These are phyloP conservation scores for Scartelaos histophorus DNA, from an alignment of 2,113 vertebrate genomes.

Conservation along the genomic window DNA sequence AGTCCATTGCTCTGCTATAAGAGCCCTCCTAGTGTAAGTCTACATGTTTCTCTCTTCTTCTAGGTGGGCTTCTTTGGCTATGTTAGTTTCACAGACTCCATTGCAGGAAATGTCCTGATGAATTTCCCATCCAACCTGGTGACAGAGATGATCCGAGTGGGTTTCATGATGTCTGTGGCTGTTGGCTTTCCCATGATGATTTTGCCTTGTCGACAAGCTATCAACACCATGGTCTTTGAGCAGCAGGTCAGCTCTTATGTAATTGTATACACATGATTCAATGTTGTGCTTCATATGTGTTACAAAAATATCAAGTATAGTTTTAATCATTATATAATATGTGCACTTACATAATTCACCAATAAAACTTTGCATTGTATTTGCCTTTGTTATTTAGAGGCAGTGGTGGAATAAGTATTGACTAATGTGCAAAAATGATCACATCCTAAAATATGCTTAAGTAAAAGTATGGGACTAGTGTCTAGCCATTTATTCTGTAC, in stretches of 20 bases:
- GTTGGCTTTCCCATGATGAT: slow-evolving; percentile 99
- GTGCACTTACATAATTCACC: neutral
- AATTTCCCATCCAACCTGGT: slow-evolving; percentile 98
- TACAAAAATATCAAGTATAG: neutral
- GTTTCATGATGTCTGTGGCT: slow-evolving; percentile 97
- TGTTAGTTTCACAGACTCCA: slow-evolving; percentile 92
- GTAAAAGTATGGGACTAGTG: too few relatives aligned
- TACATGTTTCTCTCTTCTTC: neutral
- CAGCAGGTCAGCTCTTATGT: slow-evolving; percentile 84
- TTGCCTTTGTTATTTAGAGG: neutral
- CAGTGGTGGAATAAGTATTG: neutral
- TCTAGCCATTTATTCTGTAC: too few relatives aligned
- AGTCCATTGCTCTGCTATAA: neutral
- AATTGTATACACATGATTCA: neutral
- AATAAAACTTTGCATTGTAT: neutral
- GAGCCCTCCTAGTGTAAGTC: neutral
- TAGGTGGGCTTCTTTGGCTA: slow-evolving; percentile 99
- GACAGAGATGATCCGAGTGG: slow-evolving; percentile 92
- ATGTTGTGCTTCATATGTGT: neutral
- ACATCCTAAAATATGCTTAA: too few relatives aligned
- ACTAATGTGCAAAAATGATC: too few relatives aligned
- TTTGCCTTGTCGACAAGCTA: slow-evolving; percentile 92
- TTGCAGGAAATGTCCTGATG: slow-evolving; percentile 93
- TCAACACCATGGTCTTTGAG: slow-evolving; percentile 97
- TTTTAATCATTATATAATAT: too few relatives aligned